Evolutionary conservation across 1,140 invertebrate genomes (phyloP), one percentile per base, ranked within the genome.

Genomic region (Sitophilus oryzae): DNA sequence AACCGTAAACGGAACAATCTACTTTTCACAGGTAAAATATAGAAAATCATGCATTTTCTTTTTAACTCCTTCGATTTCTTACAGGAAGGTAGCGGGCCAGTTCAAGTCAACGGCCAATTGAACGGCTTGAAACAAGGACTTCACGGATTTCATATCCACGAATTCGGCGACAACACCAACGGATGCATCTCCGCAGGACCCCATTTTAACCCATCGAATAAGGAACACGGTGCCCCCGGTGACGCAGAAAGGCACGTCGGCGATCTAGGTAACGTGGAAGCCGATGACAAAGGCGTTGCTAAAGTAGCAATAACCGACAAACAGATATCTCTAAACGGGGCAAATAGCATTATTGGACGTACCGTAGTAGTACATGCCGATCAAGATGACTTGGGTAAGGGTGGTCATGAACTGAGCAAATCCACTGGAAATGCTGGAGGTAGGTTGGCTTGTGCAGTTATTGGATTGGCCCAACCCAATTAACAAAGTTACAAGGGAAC

Each of bases 381-480:
- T 73, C 81, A 83, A 37, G 96, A 99, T 78, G 96, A 99, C 75
- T 77, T 98, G 40, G 96, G 95, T 3, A 77, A 86, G 59, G 95
- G 95, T 51, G 92, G 91, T 1, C 89, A 97, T 67, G 91, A 96
- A 67, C 78, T 95, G 38, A 96, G 93, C 73, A 88, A 89, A 74
- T 90, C 89, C 10, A 99, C 96, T 44, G 96, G 96, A 22, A 98
- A 99, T 76, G 95, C 96, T 60, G 96, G 96, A 3, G 93, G 84
- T 46, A 84, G 96, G 62, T 77, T 95, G 56, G 95, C 93, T 16
- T 99, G 96, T 72, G 96, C 96, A 51, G 91, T 99, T n/a, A 96
- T 99, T 76, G 96, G 93, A 30, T 78, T 95, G 49, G 76, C 83
- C 34, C 83, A 84, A 62, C 41, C 49, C 11, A 45, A 57, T n/a